These are phyloP conservation scores for Labia minor DNA, from an alignment of 2,888 invertebrate species.

Conservation along the genomic window DNA sequence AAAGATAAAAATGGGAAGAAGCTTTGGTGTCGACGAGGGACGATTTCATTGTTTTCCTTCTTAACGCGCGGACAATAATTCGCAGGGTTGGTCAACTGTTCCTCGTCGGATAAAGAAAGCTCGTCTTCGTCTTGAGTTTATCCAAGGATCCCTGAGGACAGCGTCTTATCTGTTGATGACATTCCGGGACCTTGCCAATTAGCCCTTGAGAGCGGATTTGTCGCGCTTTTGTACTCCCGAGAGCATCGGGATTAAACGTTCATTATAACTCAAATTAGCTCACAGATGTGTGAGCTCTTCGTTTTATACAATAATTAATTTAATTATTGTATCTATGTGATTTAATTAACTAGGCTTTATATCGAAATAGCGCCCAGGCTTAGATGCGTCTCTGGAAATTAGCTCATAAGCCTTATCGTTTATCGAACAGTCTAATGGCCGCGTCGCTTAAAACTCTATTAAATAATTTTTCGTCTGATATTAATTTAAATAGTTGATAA, in stretches of 20 bases:
- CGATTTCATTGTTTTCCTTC: too few relatives aligned
- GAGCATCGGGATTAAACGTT: background rate
- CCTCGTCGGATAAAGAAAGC: background rate
- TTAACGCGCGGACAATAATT: too few relatives aligned
- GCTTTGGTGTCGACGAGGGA: too few relatives aligned
- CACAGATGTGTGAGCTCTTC: background rate
- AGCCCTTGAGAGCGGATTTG: conserved; percentile 8
- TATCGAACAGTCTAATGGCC: conserved; percentile 13
- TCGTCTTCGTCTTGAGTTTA: background rate
- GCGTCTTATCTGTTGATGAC: background rate
- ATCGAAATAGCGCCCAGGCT: background rate
- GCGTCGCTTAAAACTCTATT: conserved; percentile 13
- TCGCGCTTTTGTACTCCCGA: conserved; percentile 7
- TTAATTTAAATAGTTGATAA: background rate
- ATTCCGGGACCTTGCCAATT: conserved; percentile 13
- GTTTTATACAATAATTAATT: conserved; percentile 13
- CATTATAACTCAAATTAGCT: conserved; percentile 13
- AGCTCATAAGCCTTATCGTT: conserved; percentile 4
- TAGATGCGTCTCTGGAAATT: background rate
- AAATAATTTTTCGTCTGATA: background rate
- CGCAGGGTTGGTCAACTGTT: background rate
- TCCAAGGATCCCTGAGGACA: background rate
- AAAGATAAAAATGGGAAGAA: too few relatives aligned
- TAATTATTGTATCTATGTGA: conserved; percentile 13
- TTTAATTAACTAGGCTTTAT: conserved; percentile 5